Percentiles rank a stretch among this genome's conserved stretches.
phyloP scores from a whole-genome alignment of 2,888 invertebrate genomes.

The Lomographa bimaculata region DNA sequence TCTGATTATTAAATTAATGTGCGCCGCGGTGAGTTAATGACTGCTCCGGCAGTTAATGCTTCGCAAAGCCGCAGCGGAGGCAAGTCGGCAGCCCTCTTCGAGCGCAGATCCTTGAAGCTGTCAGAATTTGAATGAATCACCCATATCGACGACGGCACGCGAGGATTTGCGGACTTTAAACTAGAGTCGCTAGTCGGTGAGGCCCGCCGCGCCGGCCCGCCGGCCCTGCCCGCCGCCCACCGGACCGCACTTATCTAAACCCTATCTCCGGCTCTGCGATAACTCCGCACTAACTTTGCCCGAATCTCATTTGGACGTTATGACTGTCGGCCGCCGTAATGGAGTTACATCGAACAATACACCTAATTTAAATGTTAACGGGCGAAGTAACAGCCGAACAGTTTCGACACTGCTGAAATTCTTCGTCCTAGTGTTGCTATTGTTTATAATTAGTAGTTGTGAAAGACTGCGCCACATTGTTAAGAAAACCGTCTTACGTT shows the following conservation, averaged over 20 bases:
- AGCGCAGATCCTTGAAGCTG: no score
- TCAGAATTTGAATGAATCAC: constrained; percentile 3
- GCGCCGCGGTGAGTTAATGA: constrained; percentile 3
- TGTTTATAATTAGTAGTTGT: constrained; percentile 26
- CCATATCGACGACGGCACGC: constrained; percentile 7
- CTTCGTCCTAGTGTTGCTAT: constrained; percentile 20
- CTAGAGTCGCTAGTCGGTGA: constrained; percentile 4
- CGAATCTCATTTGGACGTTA: constrained; percentile 16
- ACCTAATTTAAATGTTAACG: constrained; percentile 30
- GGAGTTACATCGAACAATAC: constrained; percentile 32
- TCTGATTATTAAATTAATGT: constrained; percentile 28
- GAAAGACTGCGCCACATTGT: constrained; percentile 23
- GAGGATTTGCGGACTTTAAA: constrained; percentile 4
- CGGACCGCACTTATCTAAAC: constrained; percentile 19
- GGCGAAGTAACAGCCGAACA: constrained; percentile 20
- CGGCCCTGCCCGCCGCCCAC: not conserved
- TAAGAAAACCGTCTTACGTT: no score
- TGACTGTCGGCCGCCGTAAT: constrained; percentile 21
- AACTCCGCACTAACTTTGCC: constrained; percentile 18
- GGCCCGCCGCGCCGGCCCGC: not conserved
- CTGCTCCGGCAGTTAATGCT: constrained; percentile 4
- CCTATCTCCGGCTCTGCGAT: constrained; percentile 14
- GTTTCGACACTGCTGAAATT: constrained; percentile 19
- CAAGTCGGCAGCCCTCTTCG: no score
- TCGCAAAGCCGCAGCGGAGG: not conserved